Conservation (phyloP, 2,113 vertebrate species). For the Sorex fumeus region DNA sequence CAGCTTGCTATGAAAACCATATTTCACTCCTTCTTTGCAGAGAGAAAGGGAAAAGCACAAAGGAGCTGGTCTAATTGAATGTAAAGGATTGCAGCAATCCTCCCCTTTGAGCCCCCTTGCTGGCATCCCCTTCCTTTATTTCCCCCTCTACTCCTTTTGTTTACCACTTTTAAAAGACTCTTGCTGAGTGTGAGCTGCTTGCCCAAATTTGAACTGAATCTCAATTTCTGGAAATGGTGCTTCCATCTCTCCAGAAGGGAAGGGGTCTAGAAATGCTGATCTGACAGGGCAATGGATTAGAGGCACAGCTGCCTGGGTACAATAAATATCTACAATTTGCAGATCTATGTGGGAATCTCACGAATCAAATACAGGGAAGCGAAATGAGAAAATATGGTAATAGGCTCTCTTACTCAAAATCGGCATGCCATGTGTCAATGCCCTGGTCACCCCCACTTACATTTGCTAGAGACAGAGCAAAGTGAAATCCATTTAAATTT, state of each 20-base stretch:
- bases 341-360: slow-evolving; percentile 66
- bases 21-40: slow-evolving; percentile 83
- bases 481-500: slow-evolving; percentile 77
- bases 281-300: background rate
- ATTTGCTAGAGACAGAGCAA: slow-evolving; percentile 27
- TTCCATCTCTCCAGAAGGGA: slow-evolving; percentile 67
- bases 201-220: slow-evolving; percentile 78
- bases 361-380: slow-evolving; percentile 44
- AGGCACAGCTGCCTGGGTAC: background rate
- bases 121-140: slow-evolving; percentile 73
- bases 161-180: slow-evolving; percentile 85
- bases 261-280: slow-evolving; percentile 74
- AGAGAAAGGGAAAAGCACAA: slow-evolving; percentile 77
- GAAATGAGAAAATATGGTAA: slow-evolving; percentile 68
- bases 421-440: slow-evolving; percentile 28
- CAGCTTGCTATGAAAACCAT: slow-evolving; percentile 83
- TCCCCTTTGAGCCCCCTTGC: slow-evolving; percentile 60
- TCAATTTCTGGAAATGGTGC: slow-evolving; percentile 82
- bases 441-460: slow-evolving; percentile 38
- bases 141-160: slow-evolving; percentile 77
- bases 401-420: slow-evolving; percentile 68
- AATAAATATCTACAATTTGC: slow-evolving; percentile 46
- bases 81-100: slow-evolving; percentile 73
- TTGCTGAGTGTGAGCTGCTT: slow-evolving; percentile 77
- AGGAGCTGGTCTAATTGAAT: slow-evolving; percentile 79